Conservation (phyloP, 1,140 invertebrate species). For the Zaprionus vittiger region DNA sequence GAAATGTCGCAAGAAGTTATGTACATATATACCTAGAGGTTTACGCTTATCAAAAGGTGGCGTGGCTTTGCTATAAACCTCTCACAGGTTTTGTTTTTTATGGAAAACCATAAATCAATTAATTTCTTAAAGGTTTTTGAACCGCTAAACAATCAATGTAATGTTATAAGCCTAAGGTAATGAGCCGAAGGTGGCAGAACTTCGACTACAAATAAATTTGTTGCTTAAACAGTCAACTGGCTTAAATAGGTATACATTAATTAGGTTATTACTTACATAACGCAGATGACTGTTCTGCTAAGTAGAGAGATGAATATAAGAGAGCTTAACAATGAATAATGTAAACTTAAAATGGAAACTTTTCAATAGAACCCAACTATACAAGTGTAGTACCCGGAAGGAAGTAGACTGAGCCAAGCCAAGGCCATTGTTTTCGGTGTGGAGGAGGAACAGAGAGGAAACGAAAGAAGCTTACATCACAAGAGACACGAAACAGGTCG, state of each 20-base stretch:
- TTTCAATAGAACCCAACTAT: slow-evolving; percentile 8
- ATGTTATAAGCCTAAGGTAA: neutral
- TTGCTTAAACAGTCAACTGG: no score
- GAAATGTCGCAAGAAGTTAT: neutral
- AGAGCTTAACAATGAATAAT: neutral
- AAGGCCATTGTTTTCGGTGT: slow-evolving; percentile 16
- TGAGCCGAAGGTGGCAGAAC: neutral
- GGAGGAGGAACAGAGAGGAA: slow-evolving; percentile 7
- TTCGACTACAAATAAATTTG: no score
- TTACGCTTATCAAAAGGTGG: neutral
- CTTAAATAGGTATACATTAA: neutral
- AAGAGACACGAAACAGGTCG: slow-evolving; percentile 18
- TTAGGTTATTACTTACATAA: neutral
- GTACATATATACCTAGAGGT: neutral
- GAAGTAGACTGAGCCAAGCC: slow-evolving; percentile 37
- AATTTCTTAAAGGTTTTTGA: neutral
- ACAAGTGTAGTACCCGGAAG: slow-evolving; percentile 28
- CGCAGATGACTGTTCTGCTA: neutral
- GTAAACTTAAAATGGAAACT: neutral
- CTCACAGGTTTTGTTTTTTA: neutral
- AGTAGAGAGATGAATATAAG: neutral
- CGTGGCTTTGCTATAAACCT: neutral
- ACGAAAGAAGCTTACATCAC: slow-evolving; percentile 15
- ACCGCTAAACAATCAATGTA: neutral
- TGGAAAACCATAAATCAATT: neutral